Percentiles rank a stretch among this genome's conserved stretches.
These are phyloP conservation scores for Ciconia nigra DNA, from an alignment of 2,797 vertebrate genomes.

Conservation along the genomic window DNA sequence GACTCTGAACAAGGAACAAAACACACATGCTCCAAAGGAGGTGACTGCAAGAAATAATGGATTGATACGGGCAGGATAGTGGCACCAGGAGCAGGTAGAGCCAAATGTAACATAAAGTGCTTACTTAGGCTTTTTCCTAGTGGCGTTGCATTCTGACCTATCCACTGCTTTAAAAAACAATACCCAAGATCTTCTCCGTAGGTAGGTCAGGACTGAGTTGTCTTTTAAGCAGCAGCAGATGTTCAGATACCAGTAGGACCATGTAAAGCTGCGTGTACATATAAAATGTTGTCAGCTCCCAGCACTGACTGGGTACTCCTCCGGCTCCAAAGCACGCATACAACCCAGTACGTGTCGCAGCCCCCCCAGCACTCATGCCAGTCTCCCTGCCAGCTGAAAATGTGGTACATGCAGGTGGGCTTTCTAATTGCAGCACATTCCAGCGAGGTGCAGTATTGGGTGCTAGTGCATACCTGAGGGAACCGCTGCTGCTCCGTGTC, in stretches of 20 bases:
- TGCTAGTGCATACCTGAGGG: neutral
- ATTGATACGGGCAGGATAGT: neutral
- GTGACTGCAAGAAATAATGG: neutral
- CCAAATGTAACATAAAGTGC: neutral
- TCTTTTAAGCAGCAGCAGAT: neutral
- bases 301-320: neutral
- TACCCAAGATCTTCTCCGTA: neutral
- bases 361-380: neutral
- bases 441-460: neutral
- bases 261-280: neutral
- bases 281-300: neutral
- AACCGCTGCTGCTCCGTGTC: neutral
- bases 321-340: neutral
- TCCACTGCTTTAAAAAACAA: neutral
- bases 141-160: neutral
- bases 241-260: neutral
- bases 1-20: neutral
- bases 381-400: neutral
- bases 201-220: neutral
- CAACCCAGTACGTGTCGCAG: neutral
- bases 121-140: neutral
- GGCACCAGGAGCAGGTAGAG: neutral
- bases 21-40: neutral
- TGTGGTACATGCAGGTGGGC: neutral
- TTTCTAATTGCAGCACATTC: neutral